These are phyloP conservation scores for Argya squamiceps DNA, from an alignment of 2,797 vertebrate genomes.

Conservation along the genomic window DNA sequence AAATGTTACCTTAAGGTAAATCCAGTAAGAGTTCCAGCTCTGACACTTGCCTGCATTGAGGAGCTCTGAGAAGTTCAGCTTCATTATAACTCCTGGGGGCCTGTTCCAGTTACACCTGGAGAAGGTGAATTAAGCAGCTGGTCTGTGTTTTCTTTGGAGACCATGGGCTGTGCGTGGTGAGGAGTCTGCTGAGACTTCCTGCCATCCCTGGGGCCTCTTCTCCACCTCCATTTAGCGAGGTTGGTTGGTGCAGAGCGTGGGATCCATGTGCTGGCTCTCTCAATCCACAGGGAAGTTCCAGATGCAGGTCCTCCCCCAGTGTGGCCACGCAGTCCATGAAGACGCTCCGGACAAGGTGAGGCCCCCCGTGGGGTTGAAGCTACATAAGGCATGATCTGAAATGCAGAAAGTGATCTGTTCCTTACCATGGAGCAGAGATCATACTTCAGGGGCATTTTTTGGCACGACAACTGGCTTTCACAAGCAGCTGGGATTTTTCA, in stretches of 20 bases:
- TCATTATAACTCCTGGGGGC: background rate
- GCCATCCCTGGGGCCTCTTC: background rate
- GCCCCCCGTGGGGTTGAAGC: rapidly evolving
- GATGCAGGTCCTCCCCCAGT: slow-evolving; percentile 98
- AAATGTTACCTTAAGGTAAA: rapidly evolving
- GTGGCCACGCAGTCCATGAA: slow-evolving; percentile 96
- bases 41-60: background rate
- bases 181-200: background rate
- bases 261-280: background rate
- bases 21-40: background rate
- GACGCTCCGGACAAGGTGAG: slow-evolving; percentile 96
- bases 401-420: background rate
- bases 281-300: slow-evolving; percentile 91
- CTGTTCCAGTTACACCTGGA: background rate
- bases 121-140: background rate
- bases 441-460: background rate
- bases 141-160: background rate
- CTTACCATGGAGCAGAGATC: background rate
- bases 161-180: too few species aligned
- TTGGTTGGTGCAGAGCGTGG: background rate
- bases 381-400: rapidly evolving
- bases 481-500: background rate
- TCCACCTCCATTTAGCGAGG: background rate
- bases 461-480: rapidly evolving
- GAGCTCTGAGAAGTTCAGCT: background rate